phyloP scores from a whole-genome alignment of 2,113 vertebrate species.

The Puma concolor region DNA sequence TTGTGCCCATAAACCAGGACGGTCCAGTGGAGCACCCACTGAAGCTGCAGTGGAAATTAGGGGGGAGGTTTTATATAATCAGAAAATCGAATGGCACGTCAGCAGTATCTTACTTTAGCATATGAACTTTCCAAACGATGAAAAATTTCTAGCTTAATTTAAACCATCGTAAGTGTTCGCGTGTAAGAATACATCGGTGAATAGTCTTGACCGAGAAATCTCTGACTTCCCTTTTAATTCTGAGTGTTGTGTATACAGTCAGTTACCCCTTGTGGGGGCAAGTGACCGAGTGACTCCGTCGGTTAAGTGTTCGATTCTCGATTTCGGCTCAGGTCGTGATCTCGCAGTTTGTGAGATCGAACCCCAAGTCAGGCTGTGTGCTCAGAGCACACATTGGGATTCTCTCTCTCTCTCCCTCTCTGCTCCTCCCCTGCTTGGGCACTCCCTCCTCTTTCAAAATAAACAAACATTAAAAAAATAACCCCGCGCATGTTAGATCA shows the following conservation, averaged over 20 bases:
- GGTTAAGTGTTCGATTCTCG: too few relatives aligned
- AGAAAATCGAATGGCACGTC: accelerated
- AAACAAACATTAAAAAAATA: too few relatives aligned
- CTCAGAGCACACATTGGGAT: too few relatives aligned
- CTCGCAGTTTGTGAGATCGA: too few relatives aligned
- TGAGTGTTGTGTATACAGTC: accelerated
- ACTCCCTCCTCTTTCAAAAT: too few relatives aligned
- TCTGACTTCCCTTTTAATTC: background rate
- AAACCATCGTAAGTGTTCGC: background rate
- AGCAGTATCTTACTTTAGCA: background rate
- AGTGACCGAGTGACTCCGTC: too few relatives aligned
- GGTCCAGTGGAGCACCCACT: accelerated
- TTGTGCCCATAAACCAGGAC: accelerated
- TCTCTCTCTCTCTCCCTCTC: too few relatives aligned
- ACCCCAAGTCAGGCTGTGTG: too few relatives aligned
- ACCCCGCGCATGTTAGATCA: accelerated
- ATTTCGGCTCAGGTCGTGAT: too few relatives aligned
- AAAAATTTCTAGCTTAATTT: background rate
- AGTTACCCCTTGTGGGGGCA: accelerated
- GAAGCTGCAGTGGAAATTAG: background rate
- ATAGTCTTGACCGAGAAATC: accelerated
- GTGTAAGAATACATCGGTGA: accelerated
- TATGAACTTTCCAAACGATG: background rate
- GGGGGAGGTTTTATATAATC: accelerated
- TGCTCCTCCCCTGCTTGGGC: too few relatives aligned